Percentiles rank a stretch among this genome's conserved stretches.
Conservation (phyloP, 2,113 vertebrate species). For the Leptocoma aspasia region DNA sequence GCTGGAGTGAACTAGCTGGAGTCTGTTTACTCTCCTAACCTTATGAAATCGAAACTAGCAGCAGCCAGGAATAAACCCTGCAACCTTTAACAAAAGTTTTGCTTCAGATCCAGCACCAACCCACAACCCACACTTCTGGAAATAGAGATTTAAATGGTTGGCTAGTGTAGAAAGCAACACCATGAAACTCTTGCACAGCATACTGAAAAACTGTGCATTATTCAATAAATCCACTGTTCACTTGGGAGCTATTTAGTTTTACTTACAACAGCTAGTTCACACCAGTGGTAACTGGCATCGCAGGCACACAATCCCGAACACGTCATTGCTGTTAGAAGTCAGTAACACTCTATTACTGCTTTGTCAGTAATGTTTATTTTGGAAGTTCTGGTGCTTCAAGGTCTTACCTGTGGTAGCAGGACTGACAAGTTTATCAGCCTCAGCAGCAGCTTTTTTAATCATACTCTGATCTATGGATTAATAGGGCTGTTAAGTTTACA, state of each 20-base stretch:
- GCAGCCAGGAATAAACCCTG: not conserved
- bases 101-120: not conserved
- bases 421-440: constrained; percentile 67
- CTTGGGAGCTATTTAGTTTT: not conserved
- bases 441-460: constrained; percentile 78
- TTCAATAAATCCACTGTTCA: not conserved
- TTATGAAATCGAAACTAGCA: not conserved
- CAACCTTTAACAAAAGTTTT: not conserved
- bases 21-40: not conserved
- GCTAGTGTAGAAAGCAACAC: not conserved
- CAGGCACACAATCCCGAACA: not conserved
- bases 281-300: not conserved
- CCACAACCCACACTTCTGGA: not conserved
- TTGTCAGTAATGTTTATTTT: not conserved
- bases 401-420: constrained; percentile 78
- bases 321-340: constrained; percentile 5
- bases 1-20: not conserved
- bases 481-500: constrained; percentile 50
- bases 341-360: not conserved
- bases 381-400: not conserved
- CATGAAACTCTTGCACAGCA: not conserved
- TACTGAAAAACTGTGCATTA: not conserved
- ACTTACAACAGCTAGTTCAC: constrained; percentile 2
- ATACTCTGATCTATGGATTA: constrained; percentile 72
- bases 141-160: not conserved